Evolutionary conservation across 2,113 vertebrate species (phyloP).

Genomic region (Rhea americana): DNA sequence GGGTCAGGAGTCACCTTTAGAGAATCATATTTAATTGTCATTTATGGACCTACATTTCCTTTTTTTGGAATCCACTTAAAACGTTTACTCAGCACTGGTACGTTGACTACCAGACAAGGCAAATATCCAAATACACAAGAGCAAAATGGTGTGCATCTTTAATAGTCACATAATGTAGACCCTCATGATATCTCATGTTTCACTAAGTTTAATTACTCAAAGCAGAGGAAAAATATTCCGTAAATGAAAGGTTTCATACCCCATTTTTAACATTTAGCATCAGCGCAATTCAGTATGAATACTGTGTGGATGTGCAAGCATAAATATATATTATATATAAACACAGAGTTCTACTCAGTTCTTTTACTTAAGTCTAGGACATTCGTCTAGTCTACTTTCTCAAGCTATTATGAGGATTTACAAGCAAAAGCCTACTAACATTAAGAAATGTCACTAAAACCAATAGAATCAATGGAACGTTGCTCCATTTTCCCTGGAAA

Average conservation of each 20-base stretch:
- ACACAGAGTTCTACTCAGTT: not conserved
- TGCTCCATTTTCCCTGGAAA: not conserved
- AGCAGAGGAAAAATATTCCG: not conserved
- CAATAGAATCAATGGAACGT: not conserved
- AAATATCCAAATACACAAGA: not conserved
- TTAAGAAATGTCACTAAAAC: not conserved
- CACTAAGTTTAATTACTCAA: not conserved
- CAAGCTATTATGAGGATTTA: not conserved
- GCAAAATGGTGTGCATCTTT: not conserved
- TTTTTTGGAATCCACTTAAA: not conserved
- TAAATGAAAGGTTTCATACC: not conserved
- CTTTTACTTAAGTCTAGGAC: not conserved
- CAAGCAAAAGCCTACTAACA: not conserved
- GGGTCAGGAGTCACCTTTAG: not conserved
- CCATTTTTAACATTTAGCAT: not conserved
- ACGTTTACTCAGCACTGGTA: not conserved
- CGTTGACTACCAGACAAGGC: not conserved
- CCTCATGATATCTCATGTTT: not conserved
- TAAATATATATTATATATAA: not conserved
- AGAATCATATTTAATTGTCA: not conserved
- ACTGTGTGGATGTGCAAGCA: not conserved
- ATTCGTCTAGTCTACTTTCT: not conserved
- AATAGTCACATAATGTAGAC: not conserved
- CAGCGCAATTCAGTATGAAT: not conserved
- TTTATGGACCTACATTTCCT: not conserved